Percentiles rank a stretch among this genome's conserved stretches.
phyloP scores from a whole-genome alignment of 2,113 vertebrate genomes.

The Hemibates koningsi region DNA sequence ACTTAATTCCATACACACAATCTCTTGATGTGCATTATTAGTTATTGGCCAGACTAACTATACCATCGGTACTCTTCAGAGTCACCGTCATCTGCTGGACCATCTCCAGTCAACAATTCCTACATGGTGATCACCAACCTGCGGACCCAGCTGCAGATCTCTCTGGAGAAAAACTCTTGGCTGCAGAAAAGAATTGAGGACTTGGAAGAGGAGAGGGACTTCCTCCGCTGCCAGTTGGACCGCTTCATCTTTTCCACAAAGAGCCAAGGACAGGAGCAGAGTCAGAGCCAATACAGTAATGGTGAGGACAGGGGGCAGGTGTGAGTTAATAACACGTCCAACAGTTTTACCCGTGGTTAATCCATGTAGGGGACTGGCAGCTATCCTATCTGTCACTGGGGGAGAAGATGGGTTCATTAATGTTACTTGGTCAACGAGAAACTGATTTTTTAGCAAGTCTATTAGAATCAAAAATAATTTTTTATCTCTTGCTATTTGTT shows the following conservation, averaged over 20 bases:
- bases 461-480: neutral
- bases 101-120: constrained; percentile 66
- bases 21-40: neutral
- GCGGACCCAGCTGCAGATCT: constrained; percentile 85
- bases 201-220: constrained; percentile 86
- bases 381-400: neutral
- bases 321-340: neutral
- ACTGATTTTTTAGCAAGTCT: neutral
- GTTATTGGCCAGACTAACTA: neutral
- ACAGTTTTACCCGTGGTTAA: neutral
- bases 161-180: constrained; percentile 86
- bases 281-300: constrained; percentile 67
- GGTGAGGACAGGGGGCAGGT: constrained; percentile 17
- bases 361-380: neutral
- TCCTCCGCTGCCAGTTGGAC: constrained; percentile 84
- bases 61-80: constrained; percentile 25
- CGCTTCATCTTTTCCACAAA: constrained; percentile 85
- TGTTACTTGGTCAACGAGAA: neutral
- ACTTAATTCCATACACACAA: neutral
- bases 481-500: neutral
- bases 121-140: constrained; percentile 77
- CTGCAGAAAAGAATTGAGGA: constrained; percentile 86
- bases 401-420: neutral
- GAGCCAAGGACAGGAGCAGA: constrained; percentile 54
- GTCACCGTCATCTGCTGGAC: constrained; percentile 41